phyloP scores from a whole-genome alignment of 1,140 invertebrate genomes.

The Drosophila ananassae region DNA sequence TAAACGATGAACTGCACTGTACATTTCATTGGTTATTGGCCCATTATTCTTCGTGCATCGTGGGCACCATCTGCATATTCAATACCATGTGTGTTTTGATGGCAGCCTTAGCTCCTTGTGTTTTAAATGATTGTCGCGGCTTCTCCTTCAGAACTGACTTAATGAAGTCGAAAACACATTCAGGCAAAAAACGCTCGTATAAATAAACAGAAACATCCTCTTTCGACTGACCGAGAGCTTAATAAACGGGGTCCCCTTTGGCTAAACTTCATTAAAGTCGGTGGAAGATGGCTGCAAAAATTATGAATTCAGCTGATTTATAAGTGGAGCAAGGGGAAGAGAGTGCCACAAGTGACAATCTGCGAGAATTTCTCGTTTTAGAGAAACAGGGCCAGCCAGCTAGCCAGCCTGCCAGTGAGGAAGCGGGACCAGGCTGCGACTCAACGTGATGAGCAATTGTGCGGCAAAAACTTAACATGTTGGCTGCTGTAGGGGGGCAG shows the following conservation, averaged over 20 bases:
- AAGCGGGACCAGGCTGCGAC: slow-evolving; percentile 17
- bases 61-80: neutral
- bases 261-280: slow-evolving; percentile 58
- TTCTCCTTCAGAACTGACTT: slow-evolving; percentile 37
- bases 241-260: slow-evolving; percentile 29
- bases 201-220: slow-evolving; percentile 74
- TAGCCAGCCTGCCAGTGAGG: neutral
- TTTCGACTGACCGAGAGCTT: slow-evolving; percentile 51
- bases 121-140: slow-evolving; percentile 25
- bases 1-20: neutral
- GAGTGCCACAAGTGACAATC: slow-evolving; percentile 59
- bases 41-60: neutral
- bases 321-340: slow-evolving; percentile 35
- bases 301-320: slow-evolving; percentile 75
- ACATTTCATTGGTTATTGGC: neutral
- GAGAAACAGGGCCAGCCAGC: neutral
- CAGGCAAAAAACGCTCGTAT: slow-evolving; percentile 33
- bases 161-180: slow-evolving; percentile 63
- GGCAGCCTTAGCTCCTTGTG: neutral
- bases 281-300: slow-evolving; percentile 45
- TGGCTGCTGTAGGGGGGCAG: slow-evolving; percentile 6
- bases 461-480: slow-evolving; percentile 52
- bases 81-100: neutral
- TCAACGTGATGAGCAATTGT: slow-evolving; percentile 75
- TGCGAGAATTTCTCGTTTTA: slow-evolving; percentile 70